Conservation (phyloP, 2,113 vertebrate genomes). For the Zosterops japonicus region DNA sequence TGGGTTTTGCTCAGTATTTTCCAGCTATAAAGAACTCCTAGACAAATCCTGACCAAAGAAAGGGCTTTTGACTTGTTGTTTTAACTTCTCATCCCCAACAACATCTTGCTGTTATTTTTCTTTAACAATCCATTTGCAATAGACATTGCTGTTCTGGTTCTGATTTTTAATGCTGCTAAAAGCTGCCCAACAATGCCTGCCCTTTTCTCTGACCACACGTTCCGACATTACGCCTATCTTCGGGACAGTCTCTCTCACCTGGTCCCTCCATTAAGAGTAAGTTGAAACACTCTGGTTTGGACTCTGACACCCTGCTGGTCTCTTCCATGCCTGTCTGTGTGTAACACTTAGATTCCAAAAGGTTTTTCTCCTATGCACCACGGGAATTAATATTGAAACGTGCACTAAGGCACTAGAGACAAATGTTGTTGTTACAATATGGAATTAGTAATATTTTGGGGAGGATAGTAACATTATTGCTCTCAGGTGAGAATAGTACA, state of each 20-base stretch:
- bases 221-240: constrained; percentile 94
- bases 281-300: neutral
- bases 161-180: constrained; percentile 95
- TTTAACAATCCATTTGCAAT: constrained; percentile 46
- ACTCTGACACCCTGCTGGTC: neutral
- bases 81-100: neutral
- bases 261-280: constrained; percentile 89
- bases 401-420: neutral
- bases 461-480: neutral
- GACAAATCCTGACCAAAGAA: neutral
- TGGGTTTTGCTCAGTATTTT: neutral
- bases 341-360: neutral
- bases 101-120: neutral
- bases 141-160: constrained; percentile 96
- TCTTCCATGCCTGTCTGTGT: neutral
- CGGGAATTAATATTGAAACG: neutral
- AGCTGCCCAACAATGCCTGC: constrained; percentile 95
- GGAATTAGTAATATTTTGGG: neutral
- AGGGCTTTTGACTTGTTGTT: neutral
- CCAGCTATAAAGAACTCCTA: neutral
- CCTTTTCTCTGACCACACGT: constrained; percentile 95
- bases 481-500: neutral
- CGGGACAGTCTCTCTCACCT: constrained; percentile 96
- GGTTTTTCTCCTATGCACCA: neutral
- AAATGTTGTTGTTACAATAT: neutral